Conservation (phyloP, 2,888 invertebrate species). For the Epirrhoe tristata region DNA sequence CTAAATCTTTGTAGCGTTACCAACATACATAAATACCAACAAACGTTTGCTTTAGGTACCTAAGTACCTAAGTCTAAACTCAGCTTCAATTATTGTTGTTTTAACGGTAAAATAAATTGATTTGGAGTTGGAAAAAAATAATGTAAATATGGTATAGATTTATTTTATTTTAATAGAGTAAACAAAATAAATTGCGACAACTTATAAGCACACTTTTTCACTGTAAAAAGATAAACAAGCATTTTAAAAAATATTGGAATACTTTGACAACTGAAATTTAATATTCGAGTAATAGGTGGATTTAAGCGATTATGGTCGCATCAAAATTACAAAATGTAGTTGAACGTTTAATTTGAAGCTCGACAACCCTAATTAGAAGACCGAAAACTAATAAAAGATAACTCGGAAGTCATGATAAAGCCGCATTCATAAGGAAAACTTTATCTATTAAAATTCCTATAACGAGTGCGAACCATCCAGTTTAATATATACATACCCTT, state of each 20-base stretch:
- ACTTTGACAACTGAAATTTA: background rate
- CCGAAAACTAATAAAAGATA: slow-evolving; percentile 82
- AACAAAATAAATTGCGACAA: too few species aligned
- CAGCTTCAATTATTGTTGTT: too few species aligned
- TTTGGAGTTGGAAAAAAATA: too few species aligned
- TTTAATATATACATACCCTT: slow-evolving; percentile 82
- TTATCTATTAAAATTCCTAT: slow-evolving; percentile 82
- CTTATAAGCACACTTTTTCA: too few species aligned
- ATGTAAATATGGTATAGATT: background rate
- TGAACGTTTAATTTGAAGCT: slow-evolving; percentile 72
- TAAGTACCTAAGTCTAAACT: too few species aligned
- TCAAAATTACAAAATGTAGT: slow-evolving; percentile 50
- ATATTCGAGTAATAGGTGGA: slow-evolving; percentile 1
- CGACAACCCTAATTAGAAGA: slow-evolving; percentile 78
- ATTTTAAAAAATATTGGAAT: background rate
- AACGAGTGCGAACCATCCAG: slow-evolving; percentile 80
- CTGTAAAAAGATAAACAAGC: too few species aligned
- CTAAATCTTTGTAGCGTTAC: too few species aligned
- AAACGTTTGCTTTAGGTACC: too few species aligned
- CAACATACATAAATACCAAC: too few species aligned
- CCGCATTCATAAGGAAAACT: slow-evolving; percentile 83
- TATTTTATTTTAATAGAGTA: too few species aligned
- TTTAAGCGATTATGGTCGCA: slow-evolving; percentile 13
- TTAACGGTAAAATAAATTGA: too few species aligned
- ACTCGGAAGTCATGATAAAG: slow-evolving; percentile 72